These are phyloP conservation scores for Myoxocephalus aenaeus DNA, from an alignment of 2,797 vertebrate genomes.

Conservation along the genomic window DNA sequence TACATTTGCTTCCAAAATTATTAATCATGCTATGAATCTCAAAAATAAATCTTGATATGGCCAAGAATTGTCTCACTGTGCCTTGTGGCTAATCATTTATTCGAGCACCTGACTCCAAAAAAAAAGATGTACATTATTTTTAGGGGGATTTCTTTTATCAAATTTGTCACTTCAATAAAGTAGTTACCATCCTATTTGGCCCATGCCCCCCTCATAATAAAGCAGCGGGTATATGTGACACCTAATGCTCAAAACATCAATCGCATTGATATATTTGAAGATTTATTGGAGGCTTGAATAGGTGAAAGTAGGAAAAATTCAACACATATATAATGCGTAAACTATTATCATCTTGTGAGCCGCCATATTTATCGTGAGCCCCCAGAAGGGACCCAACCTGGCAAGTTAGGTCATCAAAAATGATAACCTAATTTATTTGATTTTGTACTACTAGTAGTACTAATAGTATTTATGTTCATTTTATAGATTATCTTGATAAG, in stretches of 20 bases:
- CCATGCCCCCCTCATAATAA: background rate
- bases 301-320: background rate
- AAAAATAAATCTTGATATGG: slow-evolving; percentile 33
- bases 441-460: no score
- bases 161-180: background rate
- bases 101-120: background rate
- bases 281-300: background rate
- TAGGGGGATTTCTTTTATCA: background rate
- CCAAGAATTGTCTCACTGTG: slow-evolving; percentile 9
- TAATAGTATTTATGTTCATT: background rate
- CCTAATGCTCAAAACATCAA: background rate
- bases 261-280: background rate
- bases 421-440: background rate
- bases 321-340: background rate
- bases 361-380: background rate
- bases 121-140: background rate
- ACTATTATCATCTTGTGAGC: background rate
- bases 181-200: background rate
- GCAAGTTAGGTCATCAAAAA: background rate
- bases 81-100: slow-evolving; percentile 4
- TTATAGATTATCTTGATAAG: slow-evolving; percentile 3
- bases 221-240: background rate
- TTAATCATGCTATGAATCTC: slow-evolving; percentile 41
- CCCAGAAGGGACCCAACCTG: background rate
- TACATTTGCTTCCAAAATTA: slow-evolving; percentile 52